A percentile compares a stretch with the other conserved stretches of the same genome.
Evolutionary conservation across 2,888 invertebrate genomes (phyloP).

Genomic region (Falcaria lacertinaria): DNA sequence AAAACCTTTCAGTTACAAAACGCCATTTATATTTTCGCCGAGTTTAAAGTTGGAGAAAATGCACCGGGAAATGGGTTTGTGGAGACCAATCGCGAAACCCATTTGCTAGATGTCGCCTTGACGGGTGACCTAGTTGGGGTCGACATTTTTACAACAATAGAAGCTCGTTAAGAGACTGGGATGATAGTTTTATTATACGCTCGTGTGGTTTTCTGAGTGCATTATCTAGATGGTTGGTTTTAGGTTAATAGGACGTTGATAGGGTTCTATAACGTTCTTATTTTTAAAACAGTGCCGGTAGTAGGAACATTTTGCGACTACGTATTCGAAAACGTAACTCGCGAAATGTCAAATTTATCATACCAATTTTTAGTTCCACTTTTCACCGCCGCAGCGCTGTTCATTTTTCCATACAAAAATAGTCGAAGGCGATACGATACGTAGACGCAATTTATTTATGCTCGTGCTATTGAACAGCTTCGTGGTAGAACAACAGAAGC

Average conservation of each 20-base stretch:
- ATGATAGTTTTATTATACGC: constrained; percentile 16
- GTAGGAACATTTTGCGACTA: no score
- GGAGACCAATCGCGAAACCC: constrained; percentile 45
- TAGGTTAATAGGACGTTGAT: background rate
- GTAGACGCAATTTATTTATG: no score
- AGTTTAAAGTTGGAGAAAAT: background rate
- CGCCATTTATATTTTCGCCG: background rate
- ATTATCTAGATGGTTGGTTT: background rate
- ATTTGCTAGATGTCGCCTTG: constrained; percentile 41
- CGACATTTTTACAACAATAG: constrained; percentile 41
- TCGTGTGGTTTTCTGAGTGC: background rate
- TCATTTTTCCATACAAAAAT: no score
- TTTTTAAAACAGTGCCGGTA: background rate
- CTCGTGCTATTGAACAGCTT: no score
- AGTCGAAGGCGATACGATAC: no score
- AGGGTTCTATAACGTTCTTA: background rate
- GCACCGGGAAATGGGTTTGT: constrained; percentile 3
- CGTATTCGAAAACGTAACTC: no score
- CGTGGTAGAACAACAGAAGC: no score
- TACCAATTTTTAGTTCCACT: no score
- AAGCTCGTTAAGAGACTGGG: constrained; percentile 42
- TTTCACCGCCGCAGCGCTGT: no score
- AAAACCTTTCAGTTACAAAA: constrained; percentile 5
- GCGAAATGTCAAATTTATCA: no score
- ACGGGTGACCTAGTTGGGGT: constrained; percentile 47